Conservation (phyloP, 1,140 invertebrate species). For the Capitella teleta region DNA sequence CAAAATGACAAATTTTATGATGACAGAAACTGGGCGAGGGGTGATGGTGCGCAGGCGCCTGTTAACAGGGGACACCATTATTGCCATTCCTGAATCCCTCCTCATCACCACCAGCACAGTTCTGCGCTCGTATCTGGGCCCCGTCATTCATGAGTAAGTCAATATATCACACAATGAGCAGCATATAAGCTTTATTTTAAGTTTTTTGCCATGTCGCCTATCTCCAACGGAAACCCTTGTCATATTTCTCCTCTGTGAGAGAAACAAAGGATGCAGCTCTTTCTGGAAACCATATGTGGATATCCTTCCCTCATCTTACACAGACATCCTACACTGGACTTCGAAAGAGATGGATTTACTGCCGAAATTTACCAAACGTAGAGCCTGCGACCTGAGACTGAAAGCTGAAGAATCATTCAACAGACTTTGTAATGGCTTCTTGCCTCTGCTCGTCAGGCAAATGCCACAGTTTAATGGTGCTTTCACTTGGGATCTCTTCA, state of each 20-base stretch:
- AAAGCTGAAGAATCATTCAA: slow-evolving; percentile 6
- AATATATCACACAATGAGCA: slow-evolving; percentile 7
- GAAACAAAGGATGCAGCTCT: slow-evolving; percentile 20
- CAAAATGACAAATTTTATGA: too few species aligned
- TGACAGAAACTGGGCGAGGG: slow-evolving; percentile 48
- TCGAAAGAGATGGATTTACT: slow-evolving; percentile 19
- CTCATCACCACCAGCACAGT: slow-evolving; percentile 46
- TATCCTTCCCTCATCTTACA: slow-evolving; percentile 48
- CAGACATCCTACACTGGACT: slow-evolving; percentile 29
- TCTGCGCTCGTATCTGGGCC: slow-evolving; percentile 23
- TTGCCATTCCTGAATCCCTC: slow-evolving; percentile 46
- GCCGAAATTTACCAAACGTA: slow-evolving; percentile 47
- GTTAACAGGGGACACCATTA: slow-evolving; percentile 41
- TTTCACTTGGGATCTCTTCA: slow-evolving; percentile 22
- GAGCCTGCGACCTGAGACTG: slow-evolving; percentile 27
- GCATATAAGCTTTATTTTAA: slow-evolving; percentile 37
- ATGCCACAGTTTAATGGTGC: slow-evolving; percentile 13
- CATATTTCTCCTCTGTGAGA: slow-evolving; percentile 48
- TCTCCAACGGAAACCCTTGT: slow-evolving; percentile 5
- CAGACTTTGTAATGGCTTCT: slow-evolving; percentile 1
- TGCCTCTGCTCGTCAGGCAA: slow-evolving; percentile 8
- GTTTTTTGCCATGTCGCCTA: slow-evolving; percentile 16
- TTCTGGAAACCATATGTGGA: slow-evolving; percentile 47
- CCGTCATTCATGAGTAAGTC: slow-evolving; percentile 10
- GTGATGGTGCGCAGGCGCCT: slow-evolving; percentile 46